These are phyloP conservation scores for Saturnia pavonia DNA, from an alignment of 2,888 invertebrate species.

Conservation along the genomic window DNA sequence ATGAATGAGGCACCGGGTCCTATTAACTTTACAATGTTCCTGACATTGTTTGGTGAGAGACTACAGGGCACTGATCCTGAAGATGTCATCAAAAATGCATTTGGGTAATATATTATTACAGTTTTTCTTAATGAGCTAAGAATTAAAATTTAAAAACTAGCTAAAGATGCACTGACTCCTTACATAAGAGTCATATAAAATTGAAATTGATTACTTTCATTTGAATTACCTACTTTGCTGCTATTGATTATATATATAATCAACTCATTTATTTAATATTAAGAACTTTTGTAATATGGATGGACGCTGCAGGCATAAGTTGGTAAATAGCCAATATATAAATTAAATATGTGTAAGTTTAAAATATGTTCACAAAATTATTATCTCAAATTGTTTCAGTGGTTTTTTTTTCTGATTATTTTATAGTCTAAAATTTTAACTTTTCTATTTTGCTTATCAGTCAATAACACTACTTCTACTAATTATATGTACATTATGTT, in stretches of 20 bases:
- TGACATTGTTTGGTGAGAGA: constrained; percentile 98
- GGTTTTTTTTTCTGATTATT: background rate
- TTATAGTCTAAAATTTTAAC: background rate
- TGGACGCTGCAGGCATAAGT: background rate
- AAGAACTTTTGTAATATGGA: background rate
- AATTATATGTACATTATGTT: background rate
- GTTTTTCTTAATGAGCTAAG: background rate
- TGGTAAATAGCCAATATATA: too few species aligned
- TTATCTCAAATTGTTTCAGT: background rate
- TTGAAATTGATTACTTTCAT: too few species aligned
- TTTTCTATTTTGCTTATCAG: background rate
- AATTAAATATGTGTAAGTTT: background rate
- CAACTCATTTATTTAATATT: too few species aligned
- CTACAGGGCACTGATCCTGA: constrained; percentile 99
- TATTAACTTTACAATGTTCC: constrained; percentile 99
- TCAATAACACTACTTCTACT: background rate
- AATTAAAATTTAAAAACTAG: background rate
- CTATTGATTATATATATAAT: too few species aligned
- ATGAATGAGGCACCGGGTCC: constrained; percentile 99
- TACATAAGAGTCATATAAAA: too few species aligned
- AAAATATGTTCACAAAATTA: background rate
- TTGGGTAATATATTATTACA: constrained; percentile 82
- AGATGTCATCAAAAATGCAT: constrained; percentile 99
- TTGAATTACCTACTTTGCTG: too few species aligned
- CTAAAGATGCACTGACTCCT: background rate